Evolutionary conservation across 2,888 invertebrate genomes (phyloP), one percentile per base, ranked within the genome.

Genomic region (Catocala sponsa): DNA sequence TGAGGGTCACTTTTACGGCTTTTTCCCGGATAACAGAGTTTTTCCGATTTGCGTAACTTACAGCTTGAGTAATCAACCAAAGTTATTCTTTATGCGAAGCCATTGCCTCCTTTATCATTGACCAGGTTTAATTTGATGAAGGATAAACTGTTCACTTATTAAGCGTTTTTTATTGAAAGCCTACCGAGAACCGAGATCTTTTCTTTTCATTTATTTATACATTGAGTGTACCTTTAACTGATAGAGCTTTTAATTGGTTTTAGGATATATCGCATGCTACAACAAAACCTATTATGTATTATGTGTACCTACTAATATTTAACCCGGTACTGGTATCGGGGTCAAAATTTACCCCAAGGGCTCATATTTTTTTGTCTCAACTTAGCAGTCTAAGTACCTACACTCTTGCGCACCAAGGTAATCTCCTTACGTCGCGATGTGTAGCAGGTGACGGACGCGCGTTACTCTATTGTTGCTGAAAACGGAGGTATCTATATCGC

Each of bases 1-100:
- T 93, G 91, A 92, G 90, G 89, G 89, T 87, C 91, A 92, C 90
- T 93, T 91, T 80, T 91, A 86, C 81, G 93, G 92, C 91, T 93
- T 94, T 89, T 80, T 78, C 82, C 63, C 80, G 88, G 89, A 90
- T 91, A 89, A 90, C 82, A 72, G 85, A 87, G 85, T 91, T 91
- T 82, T 90, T 86, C 86, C 85, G 90, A 92, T 91, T 92, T 91
- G 79, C 81, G 83, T 80, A 87, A 87, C 87, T 89, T 87, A 83
- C 79, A 81, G 77, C 80, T 82, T 75, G 59, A 71, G 73, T 85
- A 85, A 85, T 83, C 74, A 81, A 84, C 74, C 75, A 79, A 81
- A 78, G 74, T 83, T 84, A 79, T 82, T 82, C 77, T 86, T 83
- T 79, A 67, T 68, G 56, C 56, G 78, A 82, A 83, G 78, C 78